Conservation (phyloP, 92 coral and sea anemone genomes). For the Porites rus region DNA sequence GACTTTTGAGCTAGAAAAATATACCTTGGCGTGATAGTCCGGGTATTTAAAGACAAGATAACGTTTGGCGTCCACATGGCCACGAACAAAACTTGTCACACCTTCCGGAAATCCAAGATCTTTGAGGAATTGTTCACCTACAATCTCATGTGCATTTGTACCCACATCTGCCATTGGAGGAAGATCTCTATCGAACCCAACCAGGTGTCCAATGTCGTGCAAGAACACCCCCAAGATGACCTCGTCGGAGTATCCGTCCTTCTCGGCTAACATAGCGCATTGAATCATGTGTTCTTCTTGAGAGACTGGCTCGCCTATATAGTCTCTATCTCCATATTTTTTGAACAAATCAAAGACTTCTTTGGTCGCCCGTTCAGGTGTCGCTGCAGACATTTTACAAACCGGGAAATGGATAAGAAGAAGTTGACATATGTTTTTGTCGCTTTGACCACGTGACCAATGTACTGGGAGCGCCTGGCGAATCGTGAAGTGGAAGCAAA, state of each 20-base stretch:
- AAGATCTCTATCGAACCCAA: conserved; percentile 74
- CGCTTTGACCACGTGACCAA: conserved; percentile 13
- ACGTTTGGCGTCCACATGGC: conserved; percentile 96
- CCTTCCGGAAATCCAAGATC: conserved; percentile 88
- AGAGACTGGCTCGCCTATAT: conserved; percentile 92
- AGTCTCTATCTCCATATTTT: conserved; percentile 83
- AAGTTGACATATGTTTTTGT: not conserved
- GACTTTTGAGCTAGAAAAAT: no score
- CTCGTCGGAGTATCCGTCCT: conserved; percentile 81
- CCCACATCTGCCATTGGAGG: conserved; percentile 90
- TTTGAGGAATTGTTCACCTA: conserved; percentile 85
- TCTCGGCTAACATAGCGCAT: conserved; percentile 98
- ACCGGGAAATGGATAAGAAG: not conserved
- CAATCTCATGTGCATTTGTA: conserved; percentile 76
- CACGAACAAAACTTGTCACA: conserved; percentile 87
- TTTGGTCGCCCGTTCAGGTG: conserved; percentile 37
- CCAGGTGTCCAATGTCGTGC: conserved; percentile 95
- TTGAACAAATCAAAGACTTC: conserved; percentile 83
- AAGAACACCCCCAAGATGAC: conserved; percentile 87
- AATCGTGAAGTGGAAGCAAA: no score
- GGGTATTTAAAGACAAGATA: conserved; percentile 85
- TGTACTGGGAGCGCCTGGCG: conserved; percentile 40
- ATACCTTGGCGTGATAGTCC: conserved; percentile 82
- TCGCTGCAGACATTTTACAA: conserved; percentile 25
- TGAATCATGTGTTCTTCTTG: conserved; percentile 93